These are phyloP conservation scores for Lasius fuliginosus DNA, from an alignment of 2,888 invertebrate species.

Conservation along the genomic window DNA sequence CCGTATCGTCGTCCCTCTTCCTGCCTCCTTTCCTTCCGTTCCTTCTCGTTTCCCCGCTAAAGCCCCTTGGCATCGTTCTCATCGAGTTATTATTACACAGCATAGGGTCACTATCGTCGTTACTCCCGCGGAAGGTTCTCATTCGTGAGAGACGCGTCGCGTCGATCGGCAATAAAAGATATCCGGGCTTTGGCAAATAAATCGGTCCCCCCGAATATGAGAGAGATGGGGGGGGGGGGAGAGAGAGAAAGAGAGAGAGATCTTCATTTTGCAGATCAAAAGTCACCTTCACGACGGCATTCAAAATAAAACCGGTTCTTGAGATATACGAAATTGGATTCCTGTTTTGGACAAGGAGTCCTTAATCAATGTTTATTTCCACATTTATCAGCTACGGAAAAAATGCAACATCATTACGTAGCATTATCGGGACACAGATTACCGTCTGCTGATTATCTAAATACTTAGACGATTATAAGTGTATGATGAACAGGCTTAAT, in stretches of 20 bases:
- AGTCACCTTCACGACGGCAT: constrained; percentile 74
- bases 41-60: constrained; percentile 66
- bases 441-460: constrained; percentile 22
- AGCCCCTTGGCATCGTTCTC: constrained; percentile 74
- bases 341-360: constrained; percentile 37
- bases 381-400: constrained; percentile 59
- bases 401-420: constrained; percentile 46
- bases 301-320: constrained; percentile 75
- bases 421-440: constrained; percentile 41
- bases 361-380: constrained; percentile 72
- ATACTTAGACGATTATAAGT: constrained; percentile 22
- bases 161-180: constrained; percentile 77
- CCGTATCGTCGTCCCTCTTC: constrained; percentile 55
- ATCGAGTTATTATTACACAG: constrained; percentile 79
- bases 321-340: constrained; percentile 65
- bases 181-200: constrained; percentile 63
- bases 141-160: constrained; percentile 71
- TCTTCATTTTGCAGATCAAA: constrained; percentile 60
- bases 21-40: constrained; percentile 59
- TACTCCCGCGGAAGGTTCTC: constrained; percentile 78
- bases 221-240: background rate
- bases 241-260: background rate
- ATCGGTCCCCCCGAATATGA: constrained; percentile 44
- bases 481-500: constrained; percentile 35
- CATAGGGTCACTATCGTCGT: constrained; percentile 77